Evolutionary conservation across 1,140 invertebrate genomes (phyloP), one percentile per base, ranked within the genome.

Genomic region (Nephotettix cincticeps): DNA sequence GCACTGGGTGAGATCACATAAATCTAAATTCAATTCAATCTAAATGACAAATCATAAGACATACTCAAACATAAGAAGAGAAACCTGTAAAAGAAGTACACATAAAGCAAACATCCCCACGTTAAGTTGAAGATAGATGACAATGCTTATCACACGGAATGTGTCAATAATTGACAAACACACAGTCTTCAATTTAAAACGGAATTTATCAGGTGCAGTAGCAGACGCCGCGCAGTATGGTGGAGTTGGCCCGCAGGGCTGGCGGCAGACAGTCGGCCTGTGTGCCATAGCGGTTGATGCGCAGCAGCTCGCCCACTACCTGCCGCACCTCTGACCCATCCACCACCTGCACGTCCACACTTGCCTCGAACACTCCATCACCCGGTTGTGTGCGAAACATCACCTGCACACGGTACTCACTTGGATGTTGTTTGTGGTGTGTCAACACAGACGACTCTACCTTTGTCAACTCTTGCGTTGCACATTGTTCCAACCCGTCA

Each of bases 401-500:
- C 13, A 77, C 36, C 28, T 72, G 68, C 29, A 74, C 32, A 36
- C 40, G 56, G 28, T 68, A 72, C 17, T 58, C 66, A 51, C 21
- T 40, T 17, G 58, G 28, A 21, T 43, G 30, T 25, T 69, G 43
- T 32, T 63, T 68, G 1, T 66, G 28, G 1, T 54, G 23, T 43
- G 61, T 73, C 27, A 75, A 23, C 30, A 69, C 32, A 13, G 72
- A 32, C 4, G 65, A 23, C 54, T 74, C 73, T 13, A 76, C 67
- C 40, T 67, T 51, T 19, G 51, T 65, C 14, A 73, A 32, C 40
- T 68, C 61, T 3, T 73, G 72, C 11, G 28, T 51, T 1, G 78
- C 25, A 79, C 91, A 93, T 51, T 88, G 81, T 0, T 79, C 75
- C 75, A 88, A 86, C 4, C 83, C 82, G 11, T 79, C 77, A 0